phyloP scores from a whole-genome alignment of 2,888 invertebrate genomes.

The Galeruca laticollis region DNA sequence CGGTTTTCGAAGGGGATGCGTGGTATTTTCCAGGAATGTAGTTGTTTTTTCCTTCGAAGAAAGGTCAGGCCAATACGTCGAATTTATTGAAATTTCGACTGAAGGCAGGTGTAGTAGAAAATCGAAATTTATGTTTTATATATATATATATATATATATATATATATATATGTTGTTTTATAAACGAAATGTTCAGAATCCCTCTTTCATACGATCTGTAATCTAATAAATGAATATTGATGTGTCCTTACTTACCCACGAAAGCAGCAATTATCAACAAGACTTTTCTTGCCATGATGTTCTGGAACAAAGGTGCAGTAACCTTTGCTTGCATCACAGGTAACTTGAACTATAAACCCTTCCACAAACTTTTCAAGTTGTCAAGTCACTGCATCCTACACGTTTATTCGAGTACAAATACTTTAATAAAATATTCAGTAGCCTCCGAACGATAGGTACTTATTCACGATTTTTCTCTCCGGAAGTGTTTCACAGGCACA shows the following conservation, averaged over 20 bases:
- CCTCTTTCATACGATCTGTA: no score
- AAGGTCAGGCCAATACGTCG: no score
- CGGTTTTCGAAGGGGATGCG: no score
- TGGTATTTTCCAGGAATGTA: no score
- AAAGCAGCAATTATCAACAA: neutral
- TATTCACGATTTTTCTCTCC: conserved; percentile 1
- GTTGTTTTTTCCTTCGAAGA: no score
- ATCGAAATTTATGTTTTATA: no score
- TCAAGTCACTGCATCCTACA: conserved; percentile 32
- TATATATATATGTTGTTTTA: no score
- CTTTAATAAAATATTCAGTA: conserved; percentile 20
- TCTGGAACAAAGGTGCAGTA: neutral
- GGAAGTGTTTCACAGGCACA: neutral
- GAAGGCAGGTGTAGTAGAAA: no score
- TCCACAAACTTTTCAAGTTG: conserved; percentile 2
- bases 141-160: no score
- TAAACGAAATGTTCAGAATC: no score
- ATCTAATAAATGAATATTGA: no score
- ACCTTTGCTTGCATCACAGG: neutral
- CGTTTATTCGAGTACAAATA: neutral
- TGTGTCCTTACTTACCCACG: neutral
- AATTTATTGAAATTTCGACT: no score
- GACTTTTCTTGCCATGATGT: neutral
- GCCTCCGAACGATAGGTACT: neutral
- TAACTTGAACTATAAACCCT: neutral